Conservation (phyloP, 1,140 invertebrate genomes). For the Arion vulgaris region DNA sequence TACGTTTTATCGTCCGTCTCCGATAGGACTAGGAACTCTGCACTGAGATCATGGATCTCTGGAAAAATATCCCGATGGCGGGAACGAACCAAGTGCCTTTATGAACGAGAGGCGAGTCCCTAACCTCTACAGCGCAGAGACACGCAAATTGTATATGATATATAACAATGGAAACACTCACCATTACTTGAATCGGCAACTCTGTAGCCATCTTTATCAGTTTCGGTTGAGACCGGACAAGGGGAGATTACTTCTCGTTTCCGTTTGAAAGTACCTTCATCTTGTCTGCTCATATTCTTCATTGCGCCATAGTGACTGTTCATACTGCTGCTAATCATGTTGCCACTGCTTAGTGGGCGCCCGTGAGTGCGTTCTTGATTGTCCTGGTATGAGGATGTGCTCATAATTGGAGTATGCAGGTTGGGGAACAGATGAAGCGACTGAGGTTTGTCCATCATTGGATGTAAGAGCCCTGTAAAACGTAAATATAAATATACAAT, state of each 20-base stretch:
- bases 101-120: too few relatives aligned
- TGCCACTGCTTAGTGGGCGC: not conserved
- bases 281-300: not conserved
- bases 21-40: too few relatives aligned
- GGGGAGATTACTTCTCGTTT: not conserved
- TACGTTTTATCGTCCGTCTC: too few relatives aligned
- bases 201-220: not conserved
- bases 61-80: too few relatives aligned
- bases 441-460: not conserved
- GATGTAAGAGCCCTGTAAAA: not conserved
- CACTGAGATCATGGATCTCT: too few relatives aligned
- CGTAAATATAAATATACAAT: too few relatives aligned
- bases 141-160: too few relatives aligned
- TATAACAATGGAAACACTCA: too few relatives aligned
- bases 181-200: not conserved
- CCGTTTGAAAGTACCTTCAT: not conserved
- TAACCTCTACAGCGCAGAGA: too few relatives aligned
- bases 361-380: not conserved
- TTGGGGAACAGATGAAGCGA: not conserved
- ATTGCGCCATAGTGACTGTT: not conserved
- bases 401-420: not conserved
- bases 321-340: not conserved
- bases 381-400: not conserved
- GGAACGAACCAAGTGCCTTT: too few relatives aligned
- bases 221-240: not conserved